phyloP scores from a whole-genome alignment of 2,888 invertebrate species.

The Campaea margaritaria region DNA sequence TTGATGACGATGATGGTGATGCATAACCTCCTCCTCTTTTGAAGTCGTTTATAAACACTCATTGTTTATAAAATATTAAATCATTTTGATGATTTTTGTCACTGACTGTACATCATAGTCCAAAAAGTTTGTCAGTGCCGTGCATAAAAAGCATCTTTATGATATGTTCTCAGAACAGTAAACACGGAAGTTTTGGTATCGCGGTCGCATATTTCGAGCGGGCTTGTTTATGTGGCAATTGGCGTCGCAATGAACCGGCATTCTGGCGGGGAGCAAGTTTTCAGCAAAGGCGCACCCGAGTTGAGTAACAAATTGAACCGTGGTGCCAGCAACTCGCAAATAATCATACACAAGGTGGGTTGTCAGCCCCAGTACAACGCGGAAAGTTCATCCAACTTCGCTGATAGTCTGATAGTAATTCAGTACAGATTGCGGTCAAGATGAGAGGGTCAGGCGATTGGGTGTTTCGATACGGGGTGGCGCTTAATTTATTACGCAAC shows the following conservation, averaged over 20 bases:
- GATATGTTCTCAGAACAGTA: constrained; percentile 67
- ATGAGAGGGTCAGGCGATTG: constrained; percentile 49
- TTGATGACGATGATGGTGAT: no score
- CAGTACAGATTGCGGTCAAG: constrained; percentile 66
- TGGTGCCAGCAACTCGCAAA: constrained; percentile 70
- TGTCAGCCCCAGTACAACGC: constrained; percentile 57
- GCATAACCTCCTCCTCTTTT: no score
- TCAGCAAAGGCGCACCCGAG: constrained; percentile 67
- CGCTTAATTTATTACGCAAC: constrained; percentile 33
- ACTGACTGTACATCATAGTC: background rate
- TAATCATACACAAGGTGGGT: constrained; percentile 76
- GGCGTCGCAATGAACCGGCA: constrained; percentile 73
- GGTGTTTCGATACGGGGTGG: constrained; percentile 35
- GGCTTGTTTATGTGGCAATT: constrained; percentile 80
- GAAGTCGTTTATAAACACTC: no score
- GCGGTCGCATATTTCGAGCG: constrained; percentile 62
- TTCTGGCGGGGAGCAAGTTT: constrained; percentile 66
- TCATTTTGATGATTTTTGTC: no score
- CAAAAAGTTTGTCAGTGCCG: background rate
- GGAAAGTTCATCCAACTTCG: constrained; percentile 65
- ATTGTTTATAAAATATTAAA: no score
- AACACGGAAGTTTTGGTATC: constrained; percentile 71
- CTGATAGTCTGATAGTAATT: constrained; percentile 70
- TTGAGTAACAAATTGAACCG: constrained; percentile 75
- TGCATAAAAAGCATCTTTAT: constrained; percentile 48